Evolutionary conservation across 2,113 vertebrate species (phyloP), one percentile per base, ranked within the genome.

Genomic region (Morone saxatilis): DNA sequence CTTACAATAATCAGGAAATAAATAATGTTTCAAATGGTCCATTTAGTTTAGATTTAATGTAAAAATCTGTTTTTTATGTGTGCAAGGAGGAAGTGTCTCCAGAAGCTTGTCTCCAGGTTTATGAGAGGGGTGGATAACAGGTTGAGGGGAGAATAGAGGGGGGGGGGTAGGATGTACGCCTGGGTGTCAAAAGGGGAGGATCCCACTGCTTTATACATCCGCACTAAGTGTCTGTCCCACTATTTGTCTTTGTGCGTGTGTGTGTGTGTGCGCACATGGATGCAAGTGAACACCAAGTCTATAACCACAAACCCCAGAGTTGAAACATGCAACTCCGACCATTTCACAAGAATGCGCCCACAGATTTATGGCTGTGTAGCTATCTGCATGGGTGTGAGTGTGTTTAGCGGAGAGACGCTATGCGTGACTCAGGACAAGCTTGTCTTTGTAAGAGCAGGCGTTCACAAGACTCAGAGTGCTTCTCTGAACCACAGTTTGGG

Each of bases 91-190:
- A 81, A 70, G 81, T 10, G 6, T 71, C 62, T 76, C 76, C 75
- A 88, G 87, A 90, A 85, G 88, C 84, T 84, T 85, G 90, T 92
- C 91, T 93, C 84, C 93, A 81, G 72, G 86, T 93, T 93, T 91
- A 91, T 48, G 88, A 89, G 57, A 43, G 78, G 71, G 56, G 69
- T 71, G 79, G 86, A 88, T 84, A 83, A 91, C 80, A 91, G 25
- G 68, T 71, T 45, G 62, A 83, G n/a, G 71, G 71, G 61, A 71
- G 43, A 75, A 71, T 36, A 36, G 38, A 4, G 57, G 45, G 45
- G 22, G 22, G n/a, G 31, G 31, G 2, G n/a, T 61, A 31, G 53
- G 82, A 54, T 57, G 79, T 51, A 56, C 59, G 8, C 20, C 22
- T 10, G 47, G 43, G 67, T 51, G 70, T 71, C 50, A 68, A 67